These are phyloP conservation scores for Acanthacorydalis orientalis DNA, from an alignment of 2,888 invertebrate species.

Conservation along the genomic window DNA sequence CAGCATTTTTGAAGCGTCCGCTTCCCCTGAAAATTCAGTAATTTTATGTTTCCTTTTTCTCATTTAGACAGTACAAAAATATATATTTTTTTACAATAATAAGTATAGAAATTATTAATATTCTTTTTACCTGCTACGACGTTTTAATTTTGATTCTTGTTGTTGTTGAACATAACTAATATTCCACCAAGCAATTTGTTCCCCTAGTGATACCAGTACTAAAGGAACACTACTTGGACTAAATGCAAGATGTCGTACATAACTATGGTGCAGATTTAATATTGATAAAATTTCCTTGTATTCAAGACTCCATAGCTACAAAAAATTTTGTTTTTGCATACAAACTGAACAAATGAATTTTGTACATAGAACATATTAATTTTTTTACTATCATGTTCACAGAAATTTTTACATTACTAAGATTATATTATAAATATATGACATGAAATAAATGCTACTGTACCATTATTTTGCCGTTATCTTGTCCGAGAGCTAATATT, in stretches of 20 bases:
- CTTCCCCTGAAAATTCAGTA: constrained; percentile 1
- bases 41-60: too few species aligned
- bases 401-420: too few species aligned
- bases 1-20: neutral
- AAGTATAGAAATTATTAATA: too few species aligned
- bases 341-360: too few species aligned
- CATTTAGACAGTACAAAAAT: too few species aligned
- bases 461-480: constrained; percentile 44
- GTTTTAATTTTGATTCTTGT: constrained; percentile 11
- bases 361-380: too few species aligned
- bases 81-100: too few species aligned
- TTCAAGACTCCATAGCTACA: constrained; percentile 33
- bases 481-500: constrained; percentile 43
- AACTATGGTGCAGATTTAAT: constrained; percentile 34
- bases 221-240: constrained; percentile 31
- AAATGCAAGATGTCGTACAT: constrained; percentile 34
- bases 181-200: constrained; percentile 43
- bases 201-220: constrained; percentile 36
- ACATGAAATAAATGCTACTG: constrained; percentile 14
- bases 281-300: constrained; percentile 24
- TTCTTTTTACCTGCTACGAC: constrained; percentile 7
- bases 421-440: constrained; percentile 2
- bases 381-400: too few species aligned
- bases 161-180: constrained; percentile 21
- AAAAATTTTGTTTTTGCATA: too few species aligned